Evolutionary conservation across 2,113 vertebrate genomes (phyloP).

Genomic region (Conger conger): DNA sequence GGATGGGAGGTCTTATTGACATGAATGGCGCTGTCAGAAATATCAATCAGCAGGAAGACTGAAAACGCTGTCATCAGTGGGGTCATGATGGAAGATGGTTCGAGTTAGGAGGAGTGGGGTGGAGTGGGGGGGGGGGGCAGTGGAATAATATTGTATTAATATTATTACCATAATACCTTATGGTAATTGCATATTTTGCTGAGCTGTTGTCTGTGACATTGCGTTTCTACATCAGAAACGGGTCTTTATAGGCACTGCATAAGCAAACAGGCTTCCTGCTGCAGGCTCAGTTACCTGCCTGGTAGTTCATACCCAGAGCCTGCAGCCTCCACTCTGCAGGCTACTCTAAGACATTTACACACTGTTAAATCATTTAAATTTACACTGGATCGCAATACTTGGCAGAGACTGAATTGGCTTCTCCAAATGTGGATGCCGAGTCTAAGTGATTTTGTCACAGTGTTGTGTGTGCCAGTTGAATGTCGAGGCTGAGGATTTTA

Average conservation of each 20-base stretch:
- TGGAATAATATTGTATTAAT: neutral
- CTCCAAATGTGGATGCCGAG: neutral
- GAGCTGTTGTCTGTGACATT: neutral
- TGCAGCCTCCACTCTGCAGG: neutral
- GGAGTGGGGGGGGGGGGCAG: too few relatives aligned
- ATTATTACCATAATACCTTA: too few relatives aligned
- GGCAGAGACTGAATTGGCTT: constrained; percentile 5
- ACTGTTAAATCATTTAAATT: constrained; percentile 16
- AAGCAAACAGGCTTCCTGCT: neutral
- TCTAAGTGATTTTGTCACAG: neutral
- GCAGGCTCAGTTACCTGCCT: neutral
- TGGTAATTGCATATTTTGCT: neutral
- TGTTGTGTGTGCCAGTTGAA: neutral
- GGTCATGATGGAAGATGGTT: too few relatives aligned
- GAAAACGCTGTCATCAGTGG: neutral
- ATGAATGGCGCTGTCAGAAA: neutral
- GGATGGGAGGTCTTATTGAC: neutral
- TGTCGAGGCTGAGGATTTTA: neutral
- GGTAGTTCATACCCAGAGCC: neutral
- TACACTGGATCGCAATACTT: neutral
- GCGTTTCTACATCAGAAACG: neutral
- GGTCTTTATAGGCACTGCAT: neutral
- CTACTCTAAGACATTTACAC: neutral
- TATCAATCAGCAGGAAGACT: constrained; percentile 6
- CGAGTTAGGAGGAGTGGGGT: too few relatives aligned